A percentile compares a stretch with the other conserved stretches of the same genome.
Evolutionary conservation across 2,888 invertebrate species (phyloP).

Genomic region (Argyresthia albistria): DNA sequence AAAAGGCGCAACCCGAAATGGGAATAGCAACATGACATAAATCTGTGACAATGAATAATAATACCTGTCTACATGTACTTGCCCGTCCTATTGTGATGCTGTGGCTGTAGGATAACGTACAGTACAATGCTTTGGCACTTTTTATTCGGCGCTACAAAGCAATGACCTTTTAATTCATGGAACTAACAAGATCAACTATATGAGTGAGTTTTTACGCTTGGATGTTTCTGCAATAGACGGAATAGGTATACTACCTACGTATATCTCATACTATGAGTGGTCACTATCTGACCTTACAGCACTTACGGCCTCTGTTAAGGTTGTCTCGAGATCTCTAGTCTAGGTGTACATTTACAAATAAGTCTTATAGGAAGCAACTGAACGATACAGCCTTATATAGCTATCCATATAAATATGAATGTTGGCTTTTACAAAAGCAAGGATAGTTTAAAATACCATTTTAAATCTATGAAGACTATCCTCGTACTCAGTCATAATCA

Average conservation of each 20-base stretch:
- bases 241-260: too few relatives aligned
- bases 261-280: too few relatives aligned
- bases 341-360: not conserved
- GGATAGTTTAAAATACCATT: too few relatives aligned
- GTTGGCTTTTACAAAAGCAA: not conserved
- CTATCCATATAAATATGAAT: not conserved
- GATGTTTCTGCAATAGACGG: not conserved
- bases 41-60: constrained; percentile 26
- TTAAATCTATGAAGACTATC: too few relatives aligned
- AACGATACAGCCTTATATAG: not conserved
- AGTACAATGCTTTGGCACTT: too few relatives aligned
- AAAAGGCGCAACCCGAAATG: constrained; percentile 21
- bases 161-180: not conserved
- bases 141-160: too few relatives aligned
- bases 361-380: not conserved
- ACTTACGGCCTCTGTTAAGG: constrained; percentile 2
- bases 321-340: not conserved
- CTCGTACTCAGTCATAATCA: too few relatives aligned
- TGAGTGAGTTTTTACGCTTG: too few relatives aligned
- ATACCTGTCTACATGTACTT: constrained; percentile 12
- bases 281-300: not conserved
- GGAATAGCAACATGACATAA: constrained; percentile 33
- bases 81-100: too few relatives aligned
- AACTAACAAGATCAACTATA: too few relatives aligned
- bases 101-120: too few relatives aligned